phyloP scores from a whole-genome alignment of 2,888 invertebrate species.

The Eugnorisma glareosa region DNA sequence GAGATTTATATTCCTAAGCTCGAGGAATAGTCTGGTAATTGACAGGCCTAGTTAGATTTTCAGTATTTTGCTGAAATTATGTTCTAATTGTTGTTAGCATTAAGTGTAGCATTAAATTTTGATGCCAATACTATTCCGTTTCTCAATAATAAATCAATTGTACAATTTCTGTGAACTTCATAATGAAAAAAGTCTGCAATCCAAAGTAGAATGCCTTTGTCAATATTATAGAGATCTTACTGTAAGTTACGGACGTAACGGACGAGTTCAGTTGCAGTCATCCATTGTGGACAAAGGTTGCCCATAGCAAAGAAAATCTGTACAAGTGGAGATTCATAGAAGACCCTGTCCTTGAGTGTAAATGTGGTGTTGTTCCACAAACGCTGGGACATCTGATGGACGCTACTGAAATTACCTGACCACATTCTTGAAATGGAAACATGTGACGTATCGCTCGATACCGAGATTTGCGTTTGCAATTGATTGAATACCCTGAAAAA shows the following conservation, averaged over 20 bases:
- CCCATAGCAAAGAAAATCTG: background rate
- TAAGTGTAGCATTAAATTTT: background rate
- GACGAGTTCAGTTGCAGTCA: background rate
- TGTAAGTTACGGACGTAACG: background rate
- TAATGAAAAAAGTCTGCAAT: background rate
- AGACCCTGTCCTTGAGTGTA: background rate
- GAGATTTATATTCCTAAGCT: background rate
- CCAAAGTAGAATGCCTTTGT: background rate
- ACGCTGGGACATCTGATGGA: background rate
- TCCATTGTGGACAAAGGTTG: background rate
- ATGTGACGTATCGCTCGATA: background rate
- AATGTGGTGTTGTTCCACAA: background rate
- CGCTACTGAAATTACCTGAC: background rate
- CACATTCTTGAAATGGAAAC: background rate
- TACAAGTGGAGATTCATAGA: background rate
- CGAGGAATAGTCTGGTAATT: background rate
- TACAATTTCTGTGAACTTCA: background rate
- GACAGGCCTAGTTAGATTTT: background rate
- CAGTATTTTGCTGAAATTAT: background rate
- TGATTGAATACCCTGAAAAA: background rate
- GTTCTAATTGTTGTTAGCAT: background rate
- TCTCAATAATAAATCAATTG: background rate
- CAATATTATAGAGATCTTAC: background rate
- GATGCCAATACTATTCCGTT: slow-evolving; percentile 6
- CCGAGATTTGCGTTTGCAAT: background rate